Evolutionary conservation across 2,113 vertebrate genomes (phyloP).

Genomic region (Otis tarda): DNA sequence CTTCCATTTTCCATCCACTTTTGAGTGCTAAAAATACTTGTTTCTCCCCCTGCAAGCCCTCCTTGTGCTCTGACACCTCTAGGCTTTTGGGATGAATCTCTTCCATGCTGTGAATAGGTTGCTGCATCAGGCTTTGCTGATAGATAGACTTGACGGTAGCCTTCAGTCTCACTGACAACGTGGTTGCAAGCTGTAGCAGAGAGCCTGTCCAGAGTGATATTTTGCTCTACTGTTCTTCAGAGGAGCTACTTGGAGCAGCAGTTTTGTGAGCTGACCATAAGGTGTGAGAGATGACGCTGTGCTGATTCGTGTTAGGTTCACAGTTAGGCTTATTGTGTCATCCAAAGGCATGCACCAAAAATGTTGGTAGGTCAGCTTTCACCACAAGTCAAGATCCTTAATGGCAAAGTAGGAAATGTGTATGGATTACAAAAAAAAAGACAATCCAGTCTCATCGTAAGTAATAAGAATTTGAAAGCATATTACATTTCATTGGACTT

Average conservation of each 20-base stretch:
- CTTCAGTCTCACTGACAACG: background rate
- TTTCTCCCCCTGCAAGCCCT: background rate
- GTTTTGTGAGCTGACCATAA: background rate
- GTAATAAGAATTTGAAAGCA: background rate
- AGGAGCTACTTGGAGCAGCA: background rate
- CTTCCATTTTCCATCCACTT: background rate
- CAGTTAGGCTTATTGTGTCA: rapidly evolving
- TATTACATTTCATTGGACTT: background rate
- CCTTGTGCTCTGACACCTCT: background rate
- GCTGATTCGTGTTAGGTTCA: background rate
- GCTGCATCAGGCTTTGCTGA: background rate
- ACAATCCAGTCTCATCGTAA: background rate
- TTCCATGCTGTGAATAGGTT: background rate
- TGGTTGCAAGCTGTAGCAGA: background rate
- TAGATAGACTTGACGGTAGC: rapidly evolving
- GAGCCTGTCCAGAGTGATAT: background rate
- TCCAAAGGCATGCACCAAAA: background rate
- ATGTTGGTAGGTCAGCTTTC: background rate
- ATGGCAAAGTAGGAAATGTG: background rate
- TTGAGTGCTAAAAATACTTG: background rate
- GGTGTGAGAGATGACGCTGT: background rate
- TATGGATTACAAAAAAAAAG: background rate
- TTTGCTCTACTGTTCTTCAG: background rate
- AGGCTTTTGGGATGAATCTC: background rate
- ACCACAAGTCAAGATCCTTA: background rate